These are phyloP conservation scores for Carlito syrichta DNA, from an alignment of 2,113 vertebrate genomes.

Conservation along the genomic window DNA sequence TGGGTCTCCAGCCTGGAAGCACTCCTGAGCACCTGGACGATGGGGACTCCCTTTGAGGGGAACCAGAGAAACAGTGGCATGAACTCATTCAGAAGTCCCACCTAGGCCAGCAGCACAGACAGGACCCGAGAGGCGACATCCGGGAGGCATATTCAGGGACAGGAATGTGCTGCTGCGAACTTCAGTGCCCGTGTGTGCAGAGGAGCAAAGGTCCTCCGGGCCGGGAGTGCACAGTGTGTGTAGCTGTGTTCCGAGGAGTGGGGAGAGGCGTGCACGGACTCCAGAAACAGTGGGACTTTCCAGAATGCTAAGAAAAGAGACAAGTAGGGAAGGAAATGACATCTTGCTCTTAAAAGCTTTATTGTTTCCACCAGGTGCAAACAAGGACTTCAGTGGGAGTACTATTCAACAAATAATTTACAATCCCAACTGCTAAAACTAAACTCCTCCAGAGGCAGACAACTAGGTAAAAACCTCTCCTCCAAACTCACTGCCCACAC, in stretches of 20 bases:
- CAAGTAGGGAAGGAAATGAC: background rate
- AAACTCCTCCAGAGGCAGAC: background rate
- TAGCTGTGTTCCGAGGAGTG: background rate
- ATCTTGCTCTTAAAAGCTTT: constrained; percentile 49
- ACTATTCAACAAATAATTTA: background rate
- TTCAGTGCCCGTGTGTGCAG: background rate
- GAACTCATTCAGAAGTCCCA: background rate
- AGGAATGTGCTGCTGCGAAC: background rate
- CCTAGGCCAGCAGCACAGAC: background rate
- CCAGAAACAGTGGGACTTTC: constrained; percentile 22
- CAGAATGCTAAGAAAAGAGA: constrained; percentile 26
- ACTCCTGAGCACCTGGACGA: too few species aligned
- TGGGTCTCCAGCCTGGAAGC: background rate
- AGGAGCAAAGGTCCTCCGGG: background rate
- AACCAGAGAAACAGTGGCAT: background rate
- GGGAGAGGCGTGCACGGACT: background rate
- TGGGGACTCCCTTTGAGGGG: background rate
- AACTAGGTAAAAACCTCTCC: background rate
- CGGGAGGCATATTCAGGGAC: background rate
- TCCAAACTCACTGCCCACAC: too few species aligned
- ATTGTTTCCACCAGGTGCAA: constrained; percentile 57
- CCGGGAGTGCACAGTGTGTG: too few species aligned
- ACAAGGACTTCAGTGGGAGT: constrained; percentile 39
- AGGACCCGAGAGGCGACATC: fast-evolving
- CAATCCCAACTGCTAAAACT: background rate